Percentiles rank a stretch among this genome's conserved stretches.
Conservation (phyloP, 2,888 invertebrate genomes). For the Polyommatus iphigenia region DNA sequence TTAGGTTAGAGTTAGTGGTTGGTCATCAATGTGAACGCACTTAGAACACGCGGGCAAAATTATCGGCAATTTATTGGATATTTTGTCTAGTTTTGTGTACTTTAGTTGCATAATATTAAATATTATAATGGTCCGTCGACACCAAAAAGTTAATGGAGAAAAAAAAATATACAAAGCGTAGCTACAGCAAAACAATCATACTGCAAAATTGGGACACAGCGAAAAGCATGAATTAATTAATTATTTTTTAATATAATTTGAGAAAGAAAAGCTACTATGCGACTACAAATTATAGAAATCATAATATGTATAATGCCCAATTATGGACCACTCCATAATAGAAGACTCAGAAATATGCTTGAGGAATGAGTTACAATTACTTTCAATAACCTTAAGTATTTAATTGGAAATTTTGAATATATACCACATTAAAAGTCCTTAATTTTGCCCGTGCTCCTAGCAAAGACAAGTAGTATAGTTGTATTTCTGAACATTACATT, state of each 20-base stretch:
- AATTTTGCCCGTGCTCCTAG: slow-evolving; percentile 50
- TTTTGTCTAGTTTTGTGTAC: background rate
- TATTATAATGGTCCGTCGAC: no score
- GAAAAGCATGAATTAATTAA: no score
- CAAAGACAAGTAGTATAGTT: slow-evolving; percentile 59
- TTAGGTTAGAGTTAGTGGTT: slow-evolving; percentile 65
- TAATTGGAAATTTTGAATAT: background rate
- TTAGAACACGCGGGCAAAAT: slow-evolving; percentile 48
- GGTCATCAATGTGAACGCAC: slow-evolving; percentile 68
- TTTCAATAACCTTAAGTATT: background rate
- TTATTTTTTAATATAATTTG: no score
- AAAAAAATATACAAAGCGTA: slow-evolving; percentile 40
- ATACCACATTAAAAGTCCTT: background rate
- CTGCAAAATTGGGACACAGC: background rate
- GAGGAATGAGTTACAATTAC: background rate
- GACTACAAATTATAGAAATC: background rate
- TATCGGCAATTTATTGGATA: slow-evolving; percentile 35
- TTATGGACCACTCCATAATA: slow-evolving; percentile 1
- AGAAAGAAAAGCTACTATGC: no score
- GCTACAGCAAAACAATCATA: background rate
- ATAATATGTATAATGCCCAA: background rate
- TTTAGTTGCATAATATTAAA: no score
- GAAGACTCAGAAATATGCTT: background rate
- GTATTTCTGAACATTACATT: slow-evolving; percentile 57
- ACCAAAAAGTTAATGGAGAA: background rate